Evolutionary conservation across 2,113 vertebrate species (phyloP), one percentile per base, ranked within the genome.

Genomic region (Hyla sarda): DNA sequence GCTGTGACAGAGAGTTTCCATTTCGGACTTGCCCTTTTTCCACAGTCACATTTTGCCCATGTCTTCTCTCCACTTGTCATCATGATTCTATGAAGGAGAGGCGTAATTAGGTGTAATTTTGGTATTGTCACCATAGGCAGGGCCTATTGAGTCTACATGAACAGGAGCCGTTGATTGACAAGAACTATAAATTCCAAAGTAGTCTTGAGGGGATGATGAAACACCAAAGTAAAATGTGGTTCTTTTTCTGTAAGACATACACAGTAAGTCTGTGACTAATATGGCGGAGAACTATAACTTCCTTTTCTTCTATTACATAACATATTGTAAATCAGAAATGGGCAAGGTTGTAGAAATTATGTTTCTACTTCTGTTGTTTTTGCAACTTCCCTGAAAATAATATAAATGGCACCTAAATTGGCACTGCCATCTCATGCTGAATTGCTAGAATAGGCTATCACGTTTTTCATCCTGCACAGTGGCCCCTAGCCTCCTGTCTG

Each of bases 91-190:
- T 62, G 9, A 65, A 77, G 54, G 52, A 76, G 83, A 76, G 73
- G 83, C 41, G 34, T 84, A 84, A 84, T 84, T 84, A 84, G 71
- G 34, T 58, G 52, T 84, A 74, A 84, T 84, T 84, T 75, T 76
- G 56, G 56, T 62, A 76, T 84, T 84, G 83, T 62, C 72, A 84
- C 47, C 73, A 32, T 65, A 48, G 83, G 83, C 48, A 45, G 83
- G 56, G 83, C 73, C 69, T 62, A 48, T 76, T 65, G 41, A 60
- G 45, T 65, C 71, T 62, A 76, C 60, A 62, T 74, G 52, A 73
- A 19, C 69, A 65, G 41, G 30, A 84, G 56, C 34, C 62, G 52
- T 16, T 84, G 83, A 84, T 84, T 84, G 83, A 84, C 83, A 65
- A 62, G 56, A 17, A 17, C 37, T n/a, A 2, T 50, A 71, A 21